A percentile compares a stretch with the other conserved stretches of the same genome.
Evolutionary conservation across 2,113 vertebrate genomes (phyloP).

Genomic region (Puntigrus tetrazona): DNA sequence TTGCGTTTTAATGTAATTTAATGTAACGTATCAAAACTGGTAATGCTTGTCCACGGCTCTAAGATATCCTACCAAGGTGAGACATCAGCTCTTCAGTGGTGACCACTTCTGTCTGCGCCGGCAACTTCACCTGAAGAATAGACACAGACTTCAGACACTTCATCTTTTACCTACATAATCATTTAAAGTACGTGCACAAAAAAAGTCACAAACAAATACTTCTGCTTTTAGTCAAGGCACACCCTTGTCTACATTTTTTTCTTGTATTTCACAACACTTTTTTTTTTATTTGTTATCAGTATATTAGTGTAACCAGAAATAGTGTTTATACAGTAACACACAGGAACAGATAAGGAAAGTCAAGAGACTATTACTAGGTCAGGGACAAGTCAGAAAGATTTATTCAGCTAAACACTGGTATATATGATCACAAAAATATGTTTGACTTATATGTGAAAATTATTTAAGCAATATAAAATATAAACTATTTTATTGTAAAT

Average conservation of each 20-base stretch:
- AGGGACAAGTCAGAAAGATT: background rate
- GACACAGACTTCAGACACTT: background rate
- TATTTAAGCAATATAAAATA: too few relatives aligned
- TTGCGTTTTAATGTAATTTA: background rate
- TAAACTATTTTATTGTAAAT: too few relatives aligned
- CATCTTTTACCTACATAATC: background rate
- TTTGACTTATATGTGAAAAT: too few relatives aligned
- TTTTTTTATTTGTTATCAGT: background rate
- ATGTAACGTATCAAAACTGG: too few relatives aligned
- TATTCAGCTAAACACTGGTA: background rate
- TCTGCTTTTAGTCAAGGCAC: slow-evolving; percentile 3
- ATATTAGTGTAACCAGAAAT: background rate
- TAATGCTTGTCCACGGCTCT: background rate
- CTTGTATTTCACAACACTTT: background rate
- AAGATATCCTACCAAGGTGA: slow-evolving; percentile 81
- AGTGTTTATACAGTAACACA: slow-evolving; percentile 1
- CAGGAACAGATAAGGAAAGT: background rate
- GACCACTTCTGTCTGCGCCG: slow-evolving; percentile 87
- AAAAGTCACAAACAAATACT: background rate
- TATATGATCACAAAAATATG: background rate
- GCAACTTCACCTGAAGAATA: slow-evolving; percentile 82
- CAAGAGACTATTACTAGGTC: background rate
- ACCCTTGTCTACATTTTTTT: background rate
- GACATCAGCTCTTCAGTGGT: slow-evolving; percentile 90
- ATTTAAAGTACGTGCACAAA: background rate